Evolutionary conservation across 2,797 vertebrate species (phyloP).

Genomic region (Platyrinchus mystaceus): DNA sequence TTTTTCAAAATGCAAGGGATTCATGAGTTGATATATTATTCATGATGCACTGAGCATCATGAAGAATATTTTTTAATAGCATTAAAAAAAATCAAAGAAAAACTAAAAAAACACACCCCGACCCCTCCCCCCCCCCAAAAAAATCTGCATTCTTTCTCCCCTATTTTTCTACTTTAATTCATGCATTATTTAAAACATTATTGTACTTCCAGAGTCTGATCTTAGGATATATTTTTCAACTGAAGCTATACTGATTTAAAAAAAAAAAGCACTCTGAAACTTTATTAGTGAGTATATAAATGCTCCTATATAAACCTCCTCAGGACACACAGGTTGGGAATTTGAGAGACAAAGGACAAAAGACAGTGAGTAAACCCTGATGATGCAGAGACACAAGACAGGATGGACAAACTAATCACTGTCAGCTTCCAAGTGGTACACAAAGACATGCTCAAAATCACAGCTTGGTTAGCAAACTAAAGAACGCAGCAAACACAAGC

Average conservation of each 20-base stretch:
- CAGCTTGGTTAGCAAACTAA: background rate
- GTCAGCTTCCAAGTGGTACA: background rate
- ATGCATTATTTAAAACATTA: background rate
- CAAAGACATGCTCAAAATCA: background rate
- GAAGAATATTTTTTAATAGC: background rate
- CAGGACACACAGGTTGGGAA: background rate
- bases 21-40: background rate
- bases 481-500: background rate
- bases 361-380: background rate
- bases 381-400: background rate
- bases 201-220: background rate
- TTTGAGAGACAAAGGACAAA: background rate
- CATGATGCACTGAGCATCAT: background rate
- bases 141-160: background rate
- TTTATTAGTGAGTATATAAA: background rate
- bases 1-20: background rate
- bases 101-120: no score
- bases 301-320: background rate
- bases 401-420: background rate
- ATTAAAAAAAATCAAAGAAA: background rate
- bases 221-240: background rate
- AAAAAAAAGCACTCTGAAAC: background rate
- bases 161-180: background rate
- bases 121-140: background rate
- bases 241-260: background rate